A percentile compares a stretch with the other conserved stretches of the same genome.
Conservation (phyloP, 2,888 invertebrate species). For the Cryptops parisi region DNA sequence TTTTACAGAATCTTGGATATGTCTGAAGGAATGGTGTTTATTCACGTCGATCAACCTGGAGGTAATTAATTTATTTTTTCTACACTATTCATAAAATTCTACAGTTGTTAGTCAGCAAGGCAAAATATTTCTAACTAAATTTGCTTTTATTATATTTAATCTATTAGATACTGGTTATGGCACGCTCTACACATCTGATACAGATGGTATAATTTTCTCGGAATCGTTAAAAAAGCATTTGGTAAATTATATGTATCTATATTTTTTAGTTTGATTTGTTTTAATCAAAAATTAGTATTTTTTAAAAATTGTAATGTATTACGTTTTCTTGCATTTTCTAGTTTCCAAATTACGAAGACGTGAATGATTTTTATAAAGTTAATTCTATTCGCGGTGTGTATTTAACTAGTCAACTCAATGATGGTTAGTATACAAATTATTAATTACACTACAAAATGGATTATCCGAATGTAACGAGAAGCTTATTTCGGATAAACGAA, state of each 20-base stretch:
- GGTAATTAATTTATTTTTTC: constrained; percentile 6
- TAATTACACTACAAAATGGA: too few species aligned
- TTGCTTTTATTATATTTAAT: too few species aligned
- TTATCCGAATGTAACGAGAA: too few species aligned
- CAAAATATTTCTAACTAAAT: too few species aligned
- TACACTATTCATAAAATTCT: too few species aligned
- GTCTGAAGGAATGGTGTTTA: constrained; percentile 16
- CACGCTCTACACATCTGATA: constrained; percentile 14
- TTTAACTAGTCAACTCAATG: constrained; percentile 10
- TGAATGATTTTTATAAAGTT: constrained; percentile 17
- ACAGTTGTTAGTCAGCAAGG: too few species aligned
- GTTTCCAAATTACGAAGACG: constrained; percentile 8
- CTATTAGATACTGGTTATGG: constrained; percentile 12
- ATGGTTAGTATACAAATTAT: background rate
- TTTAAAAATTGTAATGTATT: too few species aligned
- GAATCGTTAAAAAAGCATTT: constrained; percentile 13
- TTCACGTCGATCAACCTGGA: constrained; percentile 12
- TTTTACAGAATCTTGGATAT: constrained; percentile 15
- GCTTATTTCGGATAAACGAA: too few species aligned
- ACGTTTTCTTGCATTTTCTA: background rate
- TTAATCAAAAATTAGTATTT: background rate
- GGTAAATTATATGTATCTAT: constrained; percentile 2
- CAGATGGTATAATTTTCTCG: constrained; percentile 16
- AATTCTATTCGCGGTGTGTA: constrained; percentile 16
- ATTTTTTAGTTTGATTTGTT: background rate